Conservation (phyloP, 2,113 vertebrate species). For the Salminus brasiliensis region DNA sequence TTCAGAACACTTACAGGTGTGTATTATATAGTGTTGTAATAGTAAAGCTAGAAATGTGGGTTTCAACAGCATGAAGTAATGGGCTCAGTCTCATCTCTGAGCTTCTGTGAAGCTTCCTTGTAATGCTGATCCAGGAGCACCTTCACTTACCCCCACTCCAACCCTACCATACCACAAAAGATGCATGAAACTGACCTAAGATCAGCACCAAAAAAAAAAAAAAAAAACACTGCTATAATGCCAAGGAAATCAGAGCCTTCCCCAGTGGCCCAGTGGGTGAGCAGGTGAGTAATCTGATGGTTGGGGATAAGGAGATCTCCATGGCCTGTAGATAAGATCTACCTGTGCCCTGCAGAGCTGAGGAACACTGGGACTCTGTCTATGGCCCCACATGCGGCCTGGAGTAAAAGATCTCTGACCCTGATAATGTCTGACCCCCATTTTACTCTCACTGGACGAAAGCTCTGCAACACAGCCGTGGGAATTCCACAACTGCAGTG, state of each 20-base stretch:
- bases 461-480: neutral
- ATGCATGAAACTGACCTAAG: neutral
- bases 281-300: slow-evolving; percentile 51
- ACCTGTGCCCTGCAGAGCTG: slow-evolving; percentile 30
- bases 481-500: neutral
- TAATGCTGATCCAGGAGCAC: neutral
- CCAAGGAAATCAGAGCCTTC: slow-evolving; percentile 38
- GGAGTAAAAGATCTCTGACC: slow-evolving; percentile 37
- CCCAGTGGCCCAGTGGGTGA: slow-evolving; percentile 37
- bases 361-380: slow-evolving; percentile 32
- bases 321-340: slow-evolving; percentile 54
- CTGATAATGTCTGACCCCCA: slow-evolving; percentile 32
- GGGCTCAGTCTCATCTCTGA: no score
- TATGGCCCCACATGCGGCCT: slow-evolving; percentile 3
- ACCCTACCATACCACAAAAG: neutral
- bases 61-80: no score
- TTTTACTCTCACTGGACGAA: slow-evolving; percentile 27
- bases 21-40: no score
- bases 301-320: slow-evolving; percentile 24
- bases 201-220: neutral
- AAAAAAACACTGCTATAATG: neutral
- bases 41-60: no score
- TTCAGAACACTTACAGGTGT: no score
- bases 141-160: neutral
- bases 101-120: neutral